Conservation (phyloP, 2,888 invertebrate genomes). For the Eristalis tenax region DNA sequence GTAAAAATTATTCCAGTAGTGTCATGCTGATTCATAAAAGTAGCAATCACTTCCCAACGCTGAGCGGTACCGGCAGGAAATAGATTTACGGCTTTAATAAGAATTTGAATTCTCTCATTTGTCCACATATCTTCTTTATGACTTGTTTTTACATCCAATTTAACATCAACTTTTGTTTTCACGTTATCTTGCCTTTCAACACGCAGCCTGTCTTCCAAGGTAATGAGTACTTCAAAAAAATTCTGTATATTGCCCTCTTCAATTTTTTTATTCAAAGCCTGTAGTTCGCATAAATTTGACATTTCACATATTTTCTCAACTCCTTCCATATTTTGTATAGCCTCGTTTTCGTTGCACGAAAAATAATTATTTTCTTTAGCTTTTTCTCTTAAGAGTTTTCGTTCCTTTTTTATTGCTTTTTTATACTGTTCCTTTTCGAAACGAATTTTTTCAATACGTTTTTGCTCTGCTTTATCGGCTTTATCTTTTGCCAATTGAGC, state of each 20-base stretch:
- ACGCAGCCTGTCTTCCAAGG: slow-evolving; percentile 89
- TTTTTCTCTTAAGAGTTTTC: slow-evolving; percentile 89
- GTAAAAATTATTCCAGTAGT: slow-evolving; percentile 84
- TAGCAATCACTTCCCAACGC: slow-evolving; percentile 96
- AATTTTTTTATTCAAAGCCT: slow-evolving; percentile 88
- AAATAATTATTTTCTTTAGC: slow-evolving; percentile 93
- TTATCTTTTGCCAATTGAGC: slow-evolving; percentile 89
- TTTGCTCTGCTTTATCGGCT: slow-evolving; percentile 91
- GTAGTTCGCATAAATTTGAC: slow-evolving; percentile 87
- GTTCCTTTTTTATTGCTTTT: slow-evolving; percentile 92
- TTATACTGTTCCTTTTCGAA: slow-evolving; percentile 93
- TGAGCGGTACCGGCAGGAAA: slow-evolving; percentile 98
- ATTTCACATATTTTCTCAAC: slow-evolving; percentile 95
- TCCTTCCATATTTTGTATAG: slow-evolving; percentile 92
- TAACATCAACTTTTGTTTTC: slow-evolving; percentile 58
- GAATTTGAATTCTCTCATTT: slow-evolving; percentile 91
- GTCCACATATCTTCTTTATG: slow-evolving; percentile 85
- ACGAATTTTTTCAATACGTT: slow-evolving; percentile 89
- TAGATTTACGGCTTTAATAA: slow-evolving; percentile 98
- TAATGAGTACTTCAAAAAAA: slow-evolving; percentile 86
- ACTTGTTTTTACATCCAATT: slow-evolving; percentile 76
- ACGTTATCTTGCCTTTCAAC: slow-evolving; percentile 86
- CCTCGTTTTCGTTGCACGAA: slow-evolving; percentile 86
- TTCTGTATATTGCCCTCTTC: slow-evolving; percentile 85
- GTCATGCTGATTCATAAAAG: slow-evolving; percentile 95